A percentile compares a stretch with the other conserved stretches of the same genome.
Evolutionary conservation across 2,888 invertebrate genomes (phyloP).

Genomic region (Athetis lepigone): DNA sequence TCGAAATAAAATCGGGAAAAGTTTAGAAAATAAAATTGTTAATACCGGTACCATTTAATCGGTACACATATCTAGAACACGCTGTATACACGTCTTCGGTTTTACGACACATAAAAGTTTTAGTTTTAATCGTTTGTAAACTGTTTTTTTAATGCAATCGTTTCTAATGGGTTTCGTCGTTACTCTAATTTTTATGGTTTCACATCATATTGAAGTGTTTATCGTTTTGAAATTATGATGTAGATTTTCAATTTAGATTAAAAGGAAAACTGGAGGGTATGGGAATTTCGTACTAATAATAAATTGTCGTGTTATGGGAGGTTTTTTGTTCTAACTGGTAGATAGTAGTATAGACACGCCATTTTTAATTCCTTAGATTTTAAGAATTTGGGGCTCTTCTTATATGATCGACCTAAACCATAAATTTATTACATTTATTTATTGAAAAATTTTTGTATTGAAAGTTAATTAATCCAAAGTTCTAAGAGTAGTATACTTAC

Average conservation of each 20-base stretch:
- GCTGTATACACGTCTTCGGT: constrained; percentile 36
- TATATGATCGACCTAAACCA: no score
- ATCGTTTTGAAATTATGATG: constrained; percentile 2
- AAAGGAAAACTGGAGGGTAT: no score
- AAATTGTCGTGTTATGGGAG: no score
- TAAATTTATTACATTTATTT: no score
- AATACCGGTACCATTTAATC: constrained; percentile 24
- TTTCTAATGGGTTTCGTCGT: constrained; percentile 32
- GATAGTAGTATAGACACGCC: no score
- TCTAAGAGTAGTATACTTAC: no score
- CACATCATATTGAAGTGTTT: constrained; percentile 28
- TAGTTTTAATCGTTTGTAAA: constrained; percentile 58
- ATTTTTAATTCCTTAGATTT: no score
- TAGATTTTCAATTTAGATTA: neutral
- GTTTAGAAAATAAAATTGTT: constrained; percentile 29
- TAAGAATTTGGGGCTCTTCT: no score
- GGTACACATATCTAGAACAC: constrained; percentile 33
- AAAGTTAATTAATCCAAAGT: no score
- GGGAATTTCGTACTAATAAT: no score
- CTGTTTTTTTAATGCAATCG: constrained; percentile 46
- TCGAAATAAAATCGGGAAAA: constrained; percentile 23
- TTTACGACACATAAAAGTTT: constrained; percentile 60
- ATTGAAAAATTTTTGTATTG: no score
- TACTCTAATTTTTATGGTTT: constrained; percentile 38
- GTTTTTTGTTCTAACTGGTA: no score